Base-by-base conservation (phyloP, 2,888 invertebrate genomes). In the Mantis religiosa region DNA sequence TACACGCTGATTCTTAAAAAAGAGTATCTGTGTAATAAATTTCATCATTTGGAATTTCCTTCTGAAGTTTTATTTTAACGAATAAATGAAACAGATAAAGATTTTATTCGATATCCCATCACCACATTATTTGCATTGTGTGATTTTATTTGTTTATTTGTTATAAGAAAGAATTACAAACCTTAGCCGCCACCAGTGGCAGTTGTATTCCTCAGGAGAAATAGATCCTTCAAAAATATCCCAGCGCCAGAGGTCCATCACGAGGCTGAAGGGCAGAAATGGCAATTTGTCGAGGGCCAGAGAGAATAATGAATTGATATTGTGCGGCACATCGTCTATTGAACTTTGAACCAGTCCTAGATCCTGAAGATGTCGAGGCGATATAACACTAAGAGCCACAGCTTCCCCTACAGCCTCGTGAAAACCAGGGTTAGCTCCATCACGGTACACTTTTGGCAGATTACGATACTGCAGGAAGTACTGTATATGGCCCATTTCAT, bases 341-440 rank as follows among this genome's bases (percentile, higher is more conserved):
- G 97, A 97, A n/a, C 95, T 95, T 91, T 96, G 96, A 0, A 97
- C 95, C 71, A 98, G 93, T 0, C 98, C 98, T 30, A 98, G 93
- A 71, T 96, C 96, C 92, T 97, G 97, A 12, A 98, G 95, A 92
- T 98, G 98, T 89, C 95, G 95, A 0, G 98, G 97, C 0, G 98
- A 97, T 0, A 96, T 95, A 0, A 98, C 96, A 0, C 98, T 98
- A 0, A 98, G 94, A 0, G 97, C 97, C 41, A 98, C 95, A 0
- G 98, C 96, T 93, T 98, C 98, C 0, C 98, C 98, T 27, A 98
- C 95, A 0, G 98, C 98, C 93, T 98, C 98, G 92, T 98, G 98
- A 92, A 98, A 98, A 91, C 98, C 98, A 94, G 98, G 98, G 94
- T 98, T 99, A 1, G 98, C 98, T 0, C 98, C 98, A 92, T 97